Conservation (phyloP, 1,140 invertebrate species). For the Drosophila nannoptera region DNA sequence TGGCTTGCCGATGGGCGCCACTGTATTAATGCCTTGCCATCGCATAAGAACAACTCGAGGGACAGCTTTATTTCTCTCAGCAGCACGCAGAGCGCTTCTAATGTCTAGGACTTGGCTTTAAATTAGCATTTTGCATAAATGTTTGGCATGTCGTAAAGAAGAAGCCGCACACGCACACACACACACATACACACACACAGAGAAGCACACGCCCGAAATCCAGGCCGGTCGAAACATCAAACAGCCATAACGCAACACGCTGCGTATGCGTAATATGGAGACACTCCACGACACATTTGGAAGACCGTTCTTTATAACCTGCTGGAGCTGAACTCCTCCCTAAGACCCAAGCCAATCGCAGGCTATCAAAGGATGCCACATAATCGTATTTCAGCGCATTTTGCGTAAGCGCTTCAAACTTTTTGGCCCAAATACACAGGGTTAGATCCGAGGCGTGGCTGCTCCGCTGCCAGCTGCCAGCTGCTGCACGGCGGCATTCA, state of each 20-base stretch:
- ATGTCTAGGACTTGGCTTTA: conserved; percentile 60
- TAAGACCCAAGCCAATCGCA: not conserved
- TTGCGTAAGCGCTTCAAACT: conserved; percentile 28
- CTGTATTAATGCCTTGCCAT: not conserved
- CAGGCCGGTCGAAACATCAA: conserved; percentile 58
- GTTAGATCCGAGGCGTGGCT: conserved; percentile 5
- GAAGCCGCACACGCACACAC: conserved; percentile 34
- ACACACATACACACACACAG: not conserved
- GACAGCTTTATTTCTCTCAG: not conserved
- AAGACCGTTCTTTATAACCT: conserved; percentile 22
- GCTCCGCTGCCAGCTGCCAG: not conserved
- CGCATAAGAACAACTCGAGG: conserved; percentile 12
- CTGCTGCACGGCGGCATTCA: conserved; percentile 32
- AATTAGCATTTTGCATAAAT: conserved; percentile 76
- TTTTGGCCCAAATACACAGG: conserved; percentile 21
- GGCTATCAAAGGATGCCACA: conserved; percentile 15
- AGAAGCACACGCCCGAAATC: conserved; percentile 11
- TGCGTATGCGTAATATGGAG: conserved; percentile 70
- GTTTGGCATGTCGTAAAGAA: conserved; percentile 70
- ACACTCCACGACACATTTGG: conserved; percentile 9
- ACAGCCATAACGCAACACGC: conserved; percentile 56
- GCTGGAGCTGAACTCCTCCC: not conserved
- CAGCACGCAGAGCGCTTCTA: conserved; percentile 22
- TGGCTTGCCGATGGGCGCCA: not conserved
- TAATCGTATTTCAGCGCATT: conserved; percentile 48